Conservation (phyloP, 2,113 vertebrate genomes). For the Limnothrissa miodon region DNA sequence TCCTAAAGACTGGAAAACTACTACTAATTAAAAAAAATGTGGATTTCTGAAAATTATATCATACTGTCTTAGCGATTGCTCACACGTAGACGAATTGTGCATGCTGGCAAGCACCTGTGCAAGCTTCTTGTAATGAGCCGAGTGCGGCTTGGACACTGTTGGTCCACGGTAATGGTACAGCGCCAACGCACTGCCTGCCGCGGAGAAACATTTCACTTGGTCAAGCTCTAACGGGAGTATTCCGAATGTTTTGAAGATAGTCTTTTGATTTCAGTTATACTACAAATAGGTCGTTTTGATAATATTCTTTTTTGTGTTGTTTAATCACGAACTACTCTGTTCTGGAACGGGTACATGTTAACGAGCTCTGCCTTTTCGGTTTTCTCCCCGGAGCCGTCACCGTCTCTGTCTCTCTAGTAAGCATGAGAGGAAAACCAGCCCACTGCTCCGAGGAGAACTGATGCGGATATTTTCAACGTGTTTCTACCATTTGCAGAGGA, state of each 20-base stretch:
- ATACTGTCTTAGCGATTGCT: background rate
- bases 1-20: background rate
- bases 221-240: background rate
- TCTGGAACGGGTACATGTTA: background rate
- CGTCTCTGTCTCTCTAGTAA: background rate
- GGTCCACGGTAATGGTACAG: background rate
- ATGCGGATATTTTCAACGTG: background rate
- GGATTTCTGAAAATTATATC: background rate
- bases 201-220: background rate
- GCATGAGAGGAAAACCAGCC: background rate
- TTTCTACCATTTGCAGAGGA: background rate
- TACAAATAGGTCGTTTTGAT: background rate
- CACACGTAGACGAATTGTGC: background rate
- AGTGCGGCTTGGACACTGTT: background rate
- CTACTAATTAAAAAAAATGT: background rate
- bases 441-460: background rate
- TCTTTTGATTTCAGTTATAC: background rate
- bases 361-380: background rate
- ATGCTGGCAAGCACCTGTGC: background rate
- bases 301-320: background rate
- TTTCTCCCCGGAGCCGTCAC: constrained; percentile 7
- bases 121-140: background rate
- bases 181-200: background rate
- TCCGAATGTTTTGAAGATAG: background rate
- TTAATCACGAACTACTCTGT: background rate